A percentile compares a stretch with the other conserved stretches of the same genome.
Evolutionary conservation across 2,797 vertebrate species (phyloP).

Genomic region (Cynodonichthys magdalenae): DNA sequence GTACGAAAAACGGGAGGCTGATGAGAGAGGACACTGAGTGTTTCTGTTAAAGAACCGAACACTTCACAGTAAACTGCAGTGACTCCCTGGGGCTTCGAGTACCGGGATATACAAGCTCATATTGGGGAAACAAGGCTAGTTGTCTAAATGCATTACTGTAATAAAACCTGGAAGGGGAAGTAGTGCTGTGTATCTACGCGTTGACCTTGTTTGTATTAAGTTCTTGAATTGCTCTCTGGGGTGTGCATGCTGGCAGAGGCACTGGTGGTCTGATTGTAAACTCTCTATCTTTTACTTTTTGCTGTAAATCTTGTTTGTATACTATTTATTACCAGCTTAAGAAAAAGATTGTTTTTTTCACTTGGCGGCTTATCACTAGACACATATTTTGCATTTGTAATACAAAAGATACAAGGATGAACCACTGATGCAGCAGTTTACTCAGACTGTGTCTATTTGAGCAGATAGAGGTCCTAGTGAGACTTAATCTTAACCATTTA

Average conservation of each 20-base stretch:
- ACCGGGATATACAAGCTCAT: slow-evolving; percentile 49
- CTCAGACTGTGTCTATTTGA: too few species aligned
- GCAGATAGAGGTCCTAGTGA: too few species aligned
- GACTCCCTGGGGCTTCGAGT: slow-evolving; percentile 40
- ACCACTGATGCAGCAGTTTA: too few species aligned
- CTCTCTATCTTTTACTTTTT: slow-evolving; percentile 29
- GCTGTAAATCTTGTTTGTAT: slow-evolving; percentile 31
- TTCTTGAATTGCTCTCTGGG: slow-evolving; percentile 54
- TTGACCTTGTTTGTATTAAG: slow-evolving; percentile 62
- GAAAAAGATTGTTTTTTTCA: slow-evolving; percentile 19
- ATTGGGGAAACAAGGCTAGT: slow-evolving; percentile 56
- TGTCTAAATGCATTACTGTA: slow-evolving; percentile 66
- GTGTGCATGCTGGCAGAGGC: slow-evolving; percentile 30
- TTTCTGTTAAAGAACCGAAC: slow-evolving; percentile 42
- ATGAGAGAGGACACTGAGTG: slow-evolving; percentile 41
- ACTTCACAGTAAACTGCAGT: slow-evolving; percentile 27
- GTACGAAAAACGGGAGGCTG: slow-evolving; percentile 28
- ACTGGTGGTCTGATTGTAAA: slow-evolving; percentile 30
- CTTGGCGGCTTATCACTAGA: slow-evolving; percentile 52
- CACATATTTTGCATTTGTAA: slow-evolving; percentile 45
- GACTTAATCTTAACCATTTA: too few species aligned
- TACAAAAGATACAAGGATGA: slow-evolving; percentile 49
- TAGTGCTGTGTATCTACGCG: slow-evolving; percentile 31
- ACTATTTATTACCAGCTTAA: slow-evolving; percentile 34
- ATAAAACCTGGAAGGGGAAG: slow-evolving; percentile 49